Evolutionary conservation across 2,113 vertebrate species (phyloP).

Genomic region (Pituophis catenifer): DNA sequence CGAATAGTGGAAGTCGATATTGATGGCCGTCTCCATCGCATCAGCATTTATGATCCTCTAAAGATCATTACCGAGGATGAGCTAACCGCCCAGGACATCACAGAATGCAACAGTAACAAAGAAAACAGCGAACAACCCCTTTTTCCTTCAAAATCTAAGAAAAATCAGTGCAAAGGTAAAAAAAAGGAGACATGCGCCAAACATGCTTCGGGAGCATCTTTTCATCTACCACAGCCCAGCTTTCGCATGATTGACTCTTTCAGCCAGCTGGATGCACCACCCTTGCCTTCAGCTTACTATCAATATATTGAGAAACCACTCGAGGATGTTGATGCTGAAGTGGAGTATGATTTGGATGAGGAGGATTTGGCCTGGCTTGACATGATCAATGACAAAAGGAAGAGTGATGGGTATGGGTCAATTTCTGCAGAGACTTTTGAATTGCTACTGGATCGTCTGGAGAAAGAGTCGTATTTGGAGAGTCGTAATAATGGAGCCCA

Average conservation of each 20-base stretch:
- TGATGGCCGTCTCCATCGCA: slow-evolving; percentile 92
- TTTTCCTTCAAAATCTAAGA: slow-evolving; percentile 75
- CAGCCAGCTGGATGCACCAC: slow-evolving; percentile 72
- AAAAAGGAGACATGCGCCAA: slow-evolving; percentile 83
- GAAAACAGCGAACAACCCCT: slow-evolving; percentile 93
- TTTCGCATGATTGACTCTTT: slow-evolving; percentile 85
- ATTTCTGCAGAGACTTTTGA: slow-evolving; percentile 89
- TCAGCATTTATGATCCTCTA: slow-evolving; percentile 93
- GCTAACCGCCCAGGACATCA: slow-evolving; percentile 94
- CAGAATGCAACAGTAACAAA: slow-evolving; percentile 97
- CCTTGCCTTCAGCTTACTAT: slow-evolving; percentile 85
- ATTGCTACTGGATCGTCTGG: slow-evolving; percentile 87
- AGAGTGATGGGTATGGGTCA: slow-evolving; percentile 76
- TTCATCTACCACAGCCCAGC: slow-evolving; percentile 85
- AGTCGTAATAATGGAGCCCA: slow-evolving; percentile 82
- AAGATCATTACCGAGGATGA: slow-evolving; percentile 94
- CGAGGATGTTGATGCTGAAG: slow-evolving; percentile 84
- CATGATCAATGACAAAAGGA: slow-evolving; percentile 87
- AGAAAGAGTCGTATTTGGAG: slow-evolving; percentile 93
- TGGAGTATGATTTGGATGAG: slow-evolving; percentile 98
- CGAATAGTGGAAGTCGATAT: slow-evolving; percentile 96
- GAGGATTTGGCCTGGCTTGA: slow-evolving; percentile 93
- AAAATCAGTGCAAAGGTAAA: slow-evolving; percentile 78
- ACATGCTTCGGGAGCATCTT: slow-evolving; percentile 58
- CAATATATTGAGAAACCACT: slow-evolving; percentile 86